These are phyloP conservation scores for Rhamphomyia laevipes DNA, from an alignment of 2,888 invertebrate species.

Conservation along the genomic window DNA sequence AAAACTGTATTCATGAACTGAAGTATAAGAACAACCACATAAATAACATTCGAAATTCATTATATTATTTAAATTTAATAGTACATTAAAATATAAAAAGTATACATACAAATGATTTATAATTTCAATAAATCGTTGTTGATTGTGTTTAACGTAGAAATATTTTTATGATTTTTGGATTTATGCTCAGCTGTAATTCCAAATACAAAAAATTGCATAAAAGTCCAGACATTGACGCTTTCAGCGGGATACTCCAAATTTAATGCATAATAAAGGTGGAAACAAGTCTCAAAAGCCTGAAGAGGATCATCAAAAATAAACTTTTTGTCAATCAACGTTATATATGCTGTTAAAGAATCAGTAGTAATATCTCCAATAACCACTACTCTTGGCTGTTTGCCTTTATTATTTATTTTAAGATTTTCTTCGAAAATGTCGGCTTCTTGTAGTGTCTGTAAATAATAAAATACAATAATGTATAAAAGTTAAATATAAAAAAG, in stretches of 20 bases:
- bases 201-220: constrained; percentile 3
- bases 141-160: not conserved
- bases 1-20: no score
- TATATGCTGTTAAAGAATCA: not conserved
- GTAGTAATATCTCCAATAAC: not conserved
- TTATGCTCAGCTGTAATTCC: not conserved
- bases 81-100: no score
- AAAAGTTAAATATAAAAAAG: not conserved
- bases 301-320: not conserved
- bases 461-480: not conserved
- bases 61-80: no score
- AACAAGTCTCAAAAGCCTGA: constrained; percentile 1
- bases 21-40: no score
- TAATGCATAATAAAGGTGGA: not conserved
- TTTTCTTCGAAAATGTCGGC: not conserved
- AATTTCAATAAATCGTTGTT: not conserved
- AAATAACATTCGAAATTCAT: no score
- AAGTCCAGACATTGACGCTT: not conserved
- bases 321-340: not conserved
- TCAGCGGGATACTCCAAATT: not conserved
- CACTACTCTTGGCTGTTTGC: not conserved
- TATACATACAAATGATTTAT: no score
- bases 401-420: not conserved
- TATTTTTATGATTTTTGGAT: not conserved
- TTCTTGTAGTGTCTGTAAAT: not conserved